These are phyloP conservation scores for Aptenodytes patagonicus DNA, from an alignment of 2,113 vertebrate genomes.

Conservation along the genomic window DNA sequence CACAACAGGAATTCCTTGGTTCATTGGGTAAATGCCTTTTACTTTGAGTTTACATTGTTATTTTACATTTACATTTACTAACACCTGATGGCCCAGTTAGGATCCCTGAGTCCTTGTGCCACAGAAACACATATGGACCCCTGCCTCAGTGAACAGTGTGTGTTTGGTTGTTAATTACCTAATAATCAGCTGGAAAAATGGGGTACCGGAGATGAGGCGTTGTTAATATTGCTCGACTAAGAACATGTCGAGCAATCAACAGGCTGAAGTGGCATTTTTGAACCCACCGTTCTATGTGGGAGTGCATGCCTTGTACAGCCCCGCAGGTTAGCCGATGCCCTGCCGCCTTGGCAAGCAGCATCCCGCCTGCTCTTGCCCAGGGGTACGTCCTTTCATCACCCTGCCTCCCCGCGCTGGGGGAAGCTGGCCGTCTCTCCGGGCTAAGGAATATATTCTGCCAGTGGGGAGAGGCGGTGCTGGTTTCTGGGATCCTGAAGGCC, in stretches of 20 bases:
- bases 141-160: not conserved
- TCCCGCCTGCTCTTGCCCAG: not conserved
- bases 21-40: not conserved
- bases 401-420: not conserved
- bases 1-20: not conserved
- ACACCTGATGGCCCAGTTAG: not conserved
- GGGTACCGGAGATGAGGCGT: not conserved
- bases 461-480: not conserved
- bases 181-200: not conserved
- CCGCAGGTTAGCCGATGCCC: not conserved
- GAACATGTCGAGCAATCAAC: rapidly evolving
- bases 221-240: not conserved
- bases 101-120: not conserved
- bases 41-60: not conserved
- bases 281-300: rapidly evolving
- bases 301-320: rapidly evolving
- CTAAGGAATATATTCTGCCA: not conserved
- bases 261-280: not conserved
- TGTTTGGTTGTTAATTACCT: not conserved
- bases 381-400: not conserved
- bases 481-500: not conserved
- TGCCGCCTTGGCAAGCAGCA: not conserved
- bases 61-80: not conserved
- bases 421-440: rapidly evolving
- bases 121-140: not conserved